Conservation (phyloP, 2,888 invertebrate species). For the Mycalesis mineus region DNA sequence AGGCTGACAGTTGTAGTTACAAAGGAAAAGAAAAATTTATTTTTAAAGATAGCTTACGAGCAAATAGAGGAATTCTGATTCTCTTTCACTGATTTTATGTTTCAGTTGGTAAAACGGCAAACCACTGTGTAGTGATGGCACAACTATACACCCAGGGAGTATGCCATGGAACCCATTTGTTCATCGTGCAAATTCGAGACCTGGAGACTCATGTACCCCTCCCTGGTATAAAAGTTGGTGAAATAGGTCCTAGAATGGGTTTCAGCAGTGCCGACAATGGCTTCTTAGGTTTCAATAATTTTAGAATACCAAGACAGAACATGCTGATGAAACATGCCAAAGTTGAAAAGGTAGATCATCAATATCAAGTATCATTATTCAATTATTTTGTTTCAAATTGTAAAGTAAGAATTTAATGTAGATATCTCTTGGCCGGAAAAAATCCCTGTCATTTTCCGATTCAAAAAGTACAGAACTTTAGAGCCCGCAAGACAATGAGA, state of each 20-base stretch:
- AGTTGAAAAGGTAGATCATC: conserved; percentile 79
- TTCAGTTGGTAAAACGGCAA: conserved; percentile 94
- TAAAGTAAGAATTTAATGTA: too few species aligned
- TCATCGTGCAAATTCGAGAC: conserved; percentile 93
- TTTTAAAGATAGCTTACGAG: too few species aligned
- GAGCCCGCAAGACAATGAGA: too few species aligned
- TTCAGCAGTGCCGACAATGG: conserved; percentile 95
- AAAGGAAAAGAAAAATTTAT: too few species aligned
- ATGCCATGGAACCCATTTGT: conserved; percentile 93
- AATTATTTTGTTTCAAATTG: too few species aligned
- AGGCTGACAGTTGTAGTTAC: too few species aligned
- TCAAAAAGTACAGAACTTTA: too few species aligned
- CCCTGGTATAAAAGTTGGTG: conserved; percentile 93
- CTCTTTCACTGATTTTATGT: conserved; percentile 11
- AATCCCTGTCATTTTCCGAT: too few species aligned
- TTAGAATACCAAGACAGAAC: conserved; percentile 90
- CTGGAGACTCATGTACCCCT: conserved; percentile 91
- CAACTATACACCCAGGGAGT: conserved; percentile 90
- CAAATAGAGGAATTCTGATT: too few species aligned
- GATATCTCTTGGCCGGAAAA: too few species aligned
- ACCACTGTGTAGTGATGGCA: conserved; percentile 94
- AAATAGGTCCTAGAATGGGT: conserved; percentile 95
- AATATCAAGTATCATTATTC: too few species aligned
- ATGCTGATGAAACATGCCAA: conserved; percentile 97
- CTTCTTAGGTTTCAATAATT: conserved; percentile 90